phyloP scores from a whole-genome alignment of 2,888 invertebrate genomes.

The Acleris emargana region DNA sequence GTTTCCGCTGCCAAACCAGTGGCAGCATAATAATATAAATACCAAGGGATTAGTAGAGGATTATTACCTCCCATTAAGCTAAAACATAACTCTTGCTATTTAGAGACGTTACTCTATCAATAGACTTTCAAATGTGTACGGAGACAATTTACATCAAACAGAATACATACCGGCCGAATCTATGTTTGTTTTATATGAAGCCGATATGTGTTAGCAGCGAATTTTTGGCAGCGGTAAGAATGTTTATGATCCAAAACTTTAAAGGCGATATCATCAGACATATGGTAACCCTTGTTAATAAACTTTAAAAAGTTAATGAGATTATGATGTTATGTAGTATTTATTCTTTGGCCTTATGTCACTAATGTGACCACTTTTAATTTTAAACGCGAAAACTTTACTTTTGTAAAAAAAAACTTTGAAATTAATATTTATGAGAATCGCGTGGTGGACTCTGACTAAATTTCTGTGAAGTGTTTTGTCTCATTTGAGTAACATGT shows the following conservation, averaged over 20 bases:
- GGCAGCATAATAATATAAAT: slow-evolving; percentile 2
- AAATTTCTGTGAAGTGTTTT: slow-evolving; percentile 17
- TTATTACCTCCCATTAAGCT: slow-evolving; percentile 8
- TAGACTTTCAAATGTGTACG: neutral
- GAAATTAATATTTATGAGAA: neutral
- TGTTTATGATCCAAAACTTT: slow-evolving; percentile 28
- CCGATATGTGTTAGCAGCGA: slow-evolving; percentile 7
- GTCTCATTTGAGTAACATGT: slow-evolving; percentile 34
- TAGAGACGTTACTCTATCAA: slow-evolving; percentile 3
- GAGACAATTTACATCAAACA: neutral
- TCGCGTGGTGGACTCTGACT: neutral
- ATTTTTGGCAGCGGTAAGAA: slow-evolving; percentile 20
- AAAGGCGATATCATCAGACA: slow-evolving; percentile 18
- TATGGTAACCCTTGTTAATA: slow-evolving; percentile 16
- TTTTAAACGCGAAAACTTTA: too few species aligned
- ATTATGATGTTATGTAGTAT: slow-evolving; percentile 1
- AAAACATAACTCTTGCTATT: slow-evolving; percentile 3
- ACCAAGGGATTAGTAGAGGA: slow-evolving; percentile 1
- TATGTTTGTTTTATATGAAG: slow-evolving; percentile 6
- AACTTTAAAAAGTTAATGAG: slow-evolving; percentile 10
- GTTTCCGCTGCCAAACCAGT: slow-evolving; percentile 12
- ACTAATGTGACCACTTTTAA: neutral
- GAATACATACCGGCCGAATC: neutral
- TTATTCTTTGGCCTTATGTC: neutral
- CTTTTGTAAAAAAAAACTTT: too few species aligned